phyloP scores from a whole-genome alignment of 2,888 invertebrate species.

The Dastarcus helophoroides region DNA sequence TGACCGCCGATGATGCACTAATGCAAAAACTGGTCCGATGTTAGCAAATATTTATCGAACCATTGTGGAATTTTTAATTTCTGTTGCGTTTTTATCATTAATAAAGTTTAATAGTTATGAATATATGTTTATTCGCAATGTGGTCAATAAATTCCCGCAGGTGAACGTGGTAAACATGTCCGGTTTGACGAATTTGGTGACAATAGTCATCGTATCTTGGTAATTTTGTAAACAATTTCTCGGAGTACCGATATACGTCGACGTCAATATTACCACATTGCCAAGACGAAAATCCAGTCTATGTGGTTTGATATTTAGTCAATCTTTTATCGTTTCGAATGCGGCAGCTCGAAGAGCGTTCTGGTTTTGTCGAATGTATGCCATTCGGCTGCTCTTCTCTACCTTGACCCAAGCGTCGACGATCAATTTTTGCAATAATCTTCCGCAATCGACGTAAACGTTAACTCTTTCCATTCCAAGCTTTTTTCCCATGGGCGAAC shows the following conservation, averaged over 20 bases:
- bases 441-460: neutral
- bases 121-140: conserved; percentile 6
- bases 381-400: conserved; percentile 8
- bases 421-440: conserved; percentile 10
- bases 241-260: neutral
- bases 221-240: conserved; percentile 7
- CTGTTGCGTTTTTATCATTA: too few relatives aligned
- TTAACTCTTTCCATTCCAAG: too few relatives aligned
- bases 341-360: conserved; percentile 5
- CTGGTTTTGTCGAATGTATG: conserved; percentile 4
- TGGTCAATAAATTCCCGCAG: conserved; percentile 12
- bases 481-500: too few relatives aligned
- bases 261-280: conserved; percentile 7
- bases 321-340: conserved; percentile 2
- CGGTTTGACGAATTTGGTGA: conserved; percentile 11
- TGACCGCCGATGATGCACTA: too few relatives aligned
- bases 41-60: too few relatives aligned
- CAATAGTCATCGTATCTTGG: conserved; percentile 14
- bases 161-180: conserved; percentile 14
- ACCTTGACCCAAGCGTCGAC: conserved; percentile 5
- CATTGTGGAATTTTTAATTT: too few relatives aligned
- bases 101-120: too few relatives aligned
- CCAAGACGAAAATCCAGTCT: conserved; percentile 7
- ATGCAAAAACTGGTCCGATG: too few relatives aligned
- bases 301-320: conserved; percentile 2